Evolutionary conservation across 2,113 vertebrate genomes (phyloP).

Genomic region (Leptosomus discolor): DNA sequence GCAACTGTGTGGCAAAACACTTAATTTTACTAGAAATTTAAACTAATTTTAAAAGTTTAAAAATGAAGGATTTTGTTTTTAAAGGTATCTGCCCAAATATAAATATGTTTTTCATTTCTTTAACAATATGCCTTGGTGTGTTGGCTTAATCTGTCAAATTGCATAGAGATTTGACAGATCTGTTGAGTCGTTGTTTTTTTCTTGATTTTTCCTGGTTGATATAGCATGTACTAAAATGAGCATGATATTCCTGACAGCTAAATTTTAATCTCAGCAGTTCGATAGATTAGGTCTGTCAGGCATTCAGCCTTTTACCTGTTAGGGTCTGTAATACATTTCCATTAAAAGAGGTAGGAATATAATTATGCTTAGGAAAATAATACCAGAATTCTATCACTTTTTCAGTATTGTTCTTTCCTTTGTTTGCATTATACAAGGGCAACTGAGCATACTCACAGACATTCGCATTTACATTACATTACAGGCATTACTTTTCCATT

Average conservation of each 20-base stretch:
- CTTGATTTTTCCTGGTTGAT: neutral
- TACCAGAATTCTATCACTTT: neutral
- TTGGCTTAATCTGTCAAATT: neutral
- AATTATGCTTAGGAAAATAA: neutral
- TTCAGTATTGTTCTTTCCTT: neutral
- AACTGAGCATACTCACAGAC: neutral
- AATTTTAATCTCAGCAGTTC: neutral
- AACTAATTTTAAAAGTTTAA: neutral
- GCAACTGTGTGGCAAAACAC: neutral
- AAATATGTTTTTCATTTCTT: neutral
- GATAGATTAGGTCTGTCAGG: neutral
- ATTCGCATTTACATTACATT: neutral
- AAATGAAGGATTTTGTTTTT: fast-evolving
- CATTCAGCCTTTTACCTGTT: neutral
- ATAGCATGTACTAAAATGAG: neutral
- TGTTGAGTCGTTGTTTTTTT: neutral
- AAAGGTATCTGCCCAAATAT: neutral
- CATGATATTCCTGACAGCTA: neutral
- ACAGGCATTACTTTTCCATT: neutral
- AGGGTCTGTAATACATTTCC: neutral
- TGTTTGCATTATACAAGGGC: neutral
- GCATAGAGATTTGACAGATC: neutral
- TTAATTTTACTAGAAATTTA: neutral
- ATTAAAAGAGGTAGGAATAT: neutral
- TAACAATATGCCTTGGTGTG: neutral